Base-by-base conservation (phyloP, 2,797 vertebrate species). In the Gobionotothen gibberifrons region DNA sequence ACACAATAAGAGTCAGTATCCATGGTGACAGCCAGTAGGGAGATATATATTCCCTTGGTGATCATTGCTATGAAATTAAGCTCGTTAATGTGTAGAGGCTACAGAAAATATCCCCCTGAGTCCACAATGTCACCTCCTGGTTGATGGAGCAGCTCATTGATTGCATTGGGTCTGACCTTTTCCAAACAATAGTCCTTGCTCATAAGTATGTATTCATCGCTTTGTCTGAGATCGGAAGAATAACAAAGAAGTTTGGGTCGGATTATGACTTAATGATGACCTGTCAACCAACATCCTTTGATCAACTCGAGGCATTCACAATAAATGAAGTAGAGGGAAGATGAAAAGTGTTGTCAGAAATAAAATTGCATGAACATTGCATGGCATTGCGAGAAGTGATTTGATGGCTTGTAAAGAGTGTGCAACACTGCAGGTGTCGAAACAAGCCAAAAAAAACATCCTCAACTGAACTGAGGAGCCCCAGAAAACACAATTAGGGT, bases 31-130 rank as follows among this genome's bases (percentile, higher is more conserved):
- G 74, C 79, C 56, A 68, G 66, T 39, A 21, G 78, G 64, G 72
- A 68, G 53, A 74, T 49, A 72, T 19, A 69, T 51, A 89, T 84
- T 78, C 68, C 83, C 72, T 49, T 32, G 78, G 69, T 74, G 64
- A 65, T 64, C 56, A 76, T 78, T 78, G 69, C 71, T 62, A 84
- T 85, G 77, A 85, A 89, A 89, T 89, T 86, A 86, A 84, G 72
- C 77, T 86, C 74, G 83, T 87, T 90, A 88, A 85, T 81, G 76
- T 80, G 54, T 76, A 46, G 21, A 61, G 69, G 56, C 74, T 72
- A 53, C 22, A 66, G 70, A 22, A 81, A 78, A 74, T 67, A 79
- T 87, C 39, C 79, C 70, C 83, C 69, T 12, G 85, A 84, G 85
- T 52, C 82, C 51, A 52, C 69, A 84, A 83, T 82, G 82, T 81